phyloP scores from a whole-genome alignment of 2,888 invertebrate genomes.

The Conchocele bisecta region DNA sequence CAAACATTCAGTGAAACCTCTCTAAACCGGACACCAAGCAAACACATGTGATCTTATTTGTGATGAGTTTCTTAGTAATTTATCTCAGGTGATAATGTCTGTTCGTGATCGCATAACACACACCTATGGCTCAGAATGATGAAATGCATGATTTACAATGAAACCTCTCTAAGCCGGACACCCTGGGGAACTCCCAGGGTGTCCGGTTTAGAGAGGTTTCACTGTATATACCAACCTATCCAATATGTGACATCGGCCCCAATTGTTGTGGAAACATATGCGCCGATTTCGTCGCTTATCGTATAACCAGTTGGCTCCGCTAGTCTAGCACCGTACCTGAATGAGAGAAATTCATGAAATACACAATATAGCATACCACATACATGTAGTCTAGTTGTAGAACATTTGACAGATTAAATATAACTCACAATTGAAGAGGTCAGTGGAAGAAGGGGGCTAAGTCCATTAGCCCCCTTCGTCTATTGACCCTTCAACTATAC shows the following conservation, averaged over 20 bases:
- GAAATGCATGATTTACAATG: neutral
- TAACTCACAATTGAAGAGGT: neutral
- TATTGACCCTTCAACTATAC: neutral
- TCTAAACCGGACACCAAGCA: too few relatives aligned
- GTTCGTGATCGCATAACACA: too few relatives aligned
- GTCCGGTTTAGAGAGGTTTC: too few relatives aligned
- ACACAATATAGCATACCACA: too few relatives aligned
- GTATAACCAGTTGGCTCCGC: slow-evolving; percentile 40
- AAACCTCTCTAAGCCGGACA: too few relatives aligned
- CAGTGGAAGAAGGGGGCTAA: neutral
- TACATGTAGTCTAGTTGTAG: too few relatives aligned
- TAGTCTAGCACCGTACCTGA: slow-evolving; percentile 53
- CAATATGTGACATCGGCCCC: slow-evolving; percentile 21
- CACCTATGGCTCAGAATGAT: neutral
- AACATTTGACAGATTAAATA: neutral
- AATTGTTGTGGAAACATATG: neutral
- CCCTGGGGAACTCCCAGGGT: too few relatives aligned
- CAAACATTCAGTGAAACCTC: too few relatives aligned
- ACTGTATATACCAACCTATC: slow-evolving; percentile 28
- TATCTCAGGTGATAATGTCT: too few relatives aligned
- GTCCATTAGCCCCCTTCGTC: neutral
- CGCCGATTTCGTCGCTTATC: slow-evolving; percentile 19
- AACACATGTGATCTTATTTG: too few relatives aligned
- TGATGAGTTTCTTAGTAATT: too few relatives aligned
- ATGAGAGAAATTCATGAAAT: neutral